Percentiles rank a stretch among this genome's conserved stretches.
Conservation (phyloP, 2,113 vertebrate species). For the Pygoscelis antarcticus region DNA sequence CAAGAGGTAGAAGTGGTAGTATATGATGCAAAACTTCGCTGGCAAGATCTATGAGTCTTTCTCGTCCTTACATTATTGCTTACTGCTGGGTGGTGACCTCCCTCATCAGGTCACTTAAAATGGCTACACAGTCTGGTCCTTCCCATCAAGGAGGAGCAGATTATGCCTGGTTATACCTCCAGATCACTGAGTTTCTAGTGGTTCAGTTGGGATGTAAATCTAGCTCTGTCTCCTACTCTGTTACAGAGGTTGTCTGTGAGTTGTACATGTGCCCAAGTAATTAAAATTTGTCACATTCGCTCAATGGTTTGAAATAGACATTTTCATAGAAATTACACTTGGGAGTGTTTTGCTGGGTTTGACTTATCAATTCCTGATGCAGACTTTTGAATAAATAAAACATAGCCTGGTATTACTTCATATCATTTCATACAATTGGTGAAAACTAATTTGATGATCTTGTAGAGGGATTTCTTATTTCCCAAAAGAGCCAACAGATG, state of each 20-base stretch:
- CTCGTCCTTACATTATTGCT: accelerated
- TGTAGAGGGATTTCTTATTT: slow-evolving; percentile 50
- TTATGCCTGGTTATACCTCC: neutral
- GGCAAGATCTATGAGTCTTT: neutral
- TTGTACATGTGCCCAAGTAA: neutral
- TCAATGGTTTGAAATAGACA: neutral
- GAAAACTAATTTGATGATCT: slow-evolving; percentile 62
- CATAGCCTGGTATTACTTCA: neutral
- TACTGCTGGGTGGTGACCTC: neutral
- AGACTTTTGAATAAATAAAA: slow-evolving; percentile 35
- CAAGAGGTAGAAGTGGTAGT: neutral
- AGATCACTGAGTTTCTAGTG: neutral
- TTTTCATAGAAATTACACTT: slow-evolving; percentile 15
- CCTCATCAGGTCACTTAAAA: neutral
- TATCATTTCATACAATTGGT: slow-evolving; percentile 18
- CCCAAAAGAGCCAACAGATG: slow-evolving; percentile 61
- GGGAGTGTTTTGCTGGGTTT: neutral
- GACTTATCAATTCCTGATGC: neutral
- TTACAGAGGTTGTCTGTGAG: neutral
- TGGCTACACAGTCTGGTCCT: neutral
- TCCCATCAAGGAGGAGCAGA: neutral
- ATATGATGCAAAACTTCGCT: accelerated
- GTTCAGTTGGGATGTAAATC: neutral
- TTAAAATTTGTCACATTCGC: neutral
- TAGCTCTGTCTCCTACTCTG: neutral